Evolutionary conservation across 2,888 invertebrate genomes (phyloP), one percentile per base, ranked within the genome.

Genomic region (Acronicta psi): DNA sequence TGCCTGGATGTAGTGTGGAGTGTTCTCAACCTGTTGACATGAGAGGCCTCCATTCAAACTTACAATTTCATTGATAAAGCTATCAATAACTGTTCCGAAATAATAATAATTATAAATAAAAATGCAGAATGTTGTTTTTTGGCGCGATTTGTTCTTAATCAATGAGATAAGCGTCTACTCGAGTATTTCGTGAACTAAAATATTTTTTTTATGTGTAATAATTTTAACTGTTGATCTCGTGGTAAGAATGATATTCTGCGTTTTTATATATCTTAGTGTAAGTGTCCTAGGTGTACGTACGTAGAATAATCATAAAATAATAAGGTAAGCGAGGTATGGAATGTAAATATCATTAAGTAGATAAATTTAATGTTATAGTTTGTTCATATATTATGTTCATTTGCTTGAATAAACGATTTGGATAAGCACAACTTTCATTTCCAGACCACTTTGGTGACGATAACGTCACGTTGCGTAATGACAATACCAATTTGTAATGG

Each of bases 361-460:
- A 89, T 93, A 93, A 93, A 93, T 93, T 93, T 93, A 92, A 94
- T 93, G 93, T 94, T 94, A 93, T 92, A 93, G 87, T 93, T 93
- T 94, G 93, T 94, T 94, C 93, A 91, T 92, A 92, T 90, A 92
- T 90, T 93, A 93, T 91, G 92, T 93, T 94, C 87, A 92, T 92
- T 93, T 94, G 94, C 94, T 94, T 94, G 91, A 94, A 93, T 94
- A 94, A 94, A 94, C 89, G 89, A 93, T 94, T 94, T 93, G 93
- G 91, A 93, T 93, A 92, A 90, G 61, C 79, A 83, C 68, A 86
- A 67, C 70, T 90, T 88, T 91, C 59, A 86, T 86, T 87, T 83
- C 44, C 44, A 59, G 61, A 60, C 58, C 52, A 44, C 36, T 25
- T 10, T 34, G 18, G 25, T 47, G 58, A 23, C 64, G 54, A 64